Evolutionary conservation across 1,140 invertebrate genomes (phyloP), one percentile per base, ranked within the genome.

Genomic region (Rhagoletis pomonella): DNA sequence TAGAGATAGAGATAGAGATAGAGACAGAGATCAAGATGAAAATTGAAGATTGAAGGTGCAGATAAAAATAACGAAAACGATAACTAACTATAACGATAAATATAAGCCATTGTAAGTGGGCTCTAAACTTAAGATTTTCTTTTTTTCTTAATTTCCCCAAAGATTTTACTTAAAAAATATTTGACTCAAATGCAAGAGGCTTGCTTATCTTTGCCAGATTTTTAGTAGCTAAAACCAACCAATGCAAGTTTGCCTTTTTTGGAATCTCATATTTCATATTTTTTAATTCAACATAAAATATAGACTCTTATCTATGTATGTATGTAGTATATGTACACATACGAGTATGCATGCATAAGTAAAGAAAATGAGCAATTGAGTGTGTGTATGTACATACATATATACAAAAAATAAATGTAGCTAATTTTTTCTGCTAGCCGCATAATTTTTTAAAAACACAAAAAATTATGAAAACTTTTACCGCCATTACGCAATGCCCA

Each of bases 381-480:
- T 67, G 6, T 67, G 64, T 67, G 29, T 10, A 2, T 29, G 64
- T 29, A 73, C 17, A 73, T 44, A 44, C 44, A 14, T 73, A 44
- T 81, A 81, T 81, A 47, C 73, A 81, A 50, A 81, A 29, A 81
- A 81, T 81, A 81, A 81, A 81, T 81, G 73, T 81, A 50, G 73
- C 73, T 81, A 81, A 81, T 81, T 81, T 81, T 81, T 81, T 55
- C 12, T 81, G 47, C n/a, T 81, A 50, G 47, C 47, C 73, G 47
- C 73, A 73, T 81, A n/a, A 29, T 81, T 55, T 55, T 81, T 50
- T 55, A 62, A 62, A 62, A 62, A 17, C 9, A 62, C n/a, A 67
- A 50, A 81, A 81, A 81, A 50, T 19, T 55, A 55, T 81, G 73
- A 81, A 81, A 81, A 81, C 17, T 29, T 81, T 55, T 81, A 81